Percentiles rank a stretch among this genome's conserved stretches.
phyloP scores from a whole-genome alignment of 2,888 invertebrate genomes.

The Leucoptera coffeella region DNA sequence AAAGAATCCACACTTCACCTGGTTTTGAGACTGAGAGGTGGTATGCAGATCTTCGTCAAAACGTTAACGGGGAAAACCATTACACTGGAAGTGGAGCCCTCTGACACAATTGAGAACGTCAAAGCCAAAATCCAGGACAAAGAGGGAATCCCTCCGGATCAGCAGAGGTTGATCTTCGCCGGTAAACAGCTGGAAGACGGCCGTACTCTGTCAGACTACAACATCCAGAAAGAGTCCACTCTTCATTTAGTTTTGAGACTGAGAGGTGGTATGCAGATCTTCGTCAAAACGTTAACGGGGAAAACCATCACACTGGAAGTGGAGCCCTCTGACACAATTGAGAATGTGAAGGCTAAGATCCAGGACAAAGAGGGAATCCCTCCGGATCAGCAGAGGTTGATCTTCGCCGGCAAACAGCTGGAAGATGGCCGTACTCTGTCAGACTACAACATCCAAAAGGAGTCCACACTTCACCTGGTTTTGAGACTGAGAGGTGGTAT shows the following conservation, averaged over 20 bases:
- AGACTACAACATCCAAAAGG: conserved; percentile 9
- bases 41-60: conserved; percentile 9
- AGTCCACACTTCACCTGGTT: conserved; percentile 9
- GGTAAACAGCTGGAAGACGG: conserved; percentile 9
- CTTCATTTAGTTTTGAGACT: conserved; percentile 8
- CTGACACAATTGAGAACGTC: conserved; percentile 9
- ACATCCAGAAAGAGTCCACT: conserved; percentile 9
- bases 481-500: conserved; percentile 8
- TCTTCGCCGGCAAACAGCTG: conserved; percentile 8
- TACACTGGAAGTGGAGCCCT: conserved; percentile 8
- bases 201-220: conserved; percentile 8
- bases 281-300: conserved; percentile 8
- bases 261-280: conserved; percentile 8
- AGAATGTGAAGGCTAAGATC: conserved; percentile 8
- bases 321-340: conserved; percentile 7
- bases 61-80: conserved; percentile 9
- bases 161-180: conserved; percentile 8
- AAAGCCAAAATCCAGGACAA: conserved; percentile 9
- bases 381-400: conserved; percentile 8
- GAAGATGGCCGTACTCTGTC: conserved; percentile 8
- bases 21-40: conserved; percentile 8
- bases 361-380: conserved; percentile 8
- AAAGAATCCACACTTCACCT: conserved; percentile 9
- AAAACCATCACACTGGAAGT: conserved; percentile 8
- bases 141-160: conserved; percentile 9